phyloP scores from a whole-genome alignment of 2,797 vertebrate species.

The Tachyglossus aculeatus region DNA sequence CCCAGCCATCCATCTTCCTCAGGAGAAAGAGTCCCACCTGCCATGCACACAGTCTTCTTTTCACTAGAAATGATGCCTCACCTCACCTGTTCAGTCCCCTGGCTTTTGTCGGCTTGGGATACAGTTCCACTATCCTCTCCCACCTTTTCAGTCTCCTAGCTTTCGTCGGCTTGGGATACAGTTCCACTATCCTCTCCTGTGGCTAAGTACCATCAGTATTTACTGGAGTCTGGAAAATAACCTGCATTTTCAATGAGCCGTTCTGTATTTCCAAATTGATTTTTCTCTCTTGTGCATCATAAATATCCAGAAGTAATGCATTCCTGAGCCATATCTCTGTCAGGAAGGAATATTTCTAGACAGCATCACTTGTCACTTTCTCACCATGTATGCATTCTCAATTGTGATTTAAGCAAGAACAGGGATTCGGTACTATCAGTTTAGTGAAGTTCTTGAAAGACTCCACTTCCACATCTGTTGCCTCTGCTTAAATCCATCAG shows the following conservation, averaged over 20 bases:
- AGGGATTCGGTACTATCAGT: conserved; percentile 42
- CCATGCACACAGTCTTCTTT: too few relatives aligned
- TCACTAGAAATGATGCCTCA: too few relatives aligned
- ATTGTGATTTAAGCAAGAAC: conserved; percentile 50
- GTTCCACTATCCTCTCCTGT: too few relatives aligned
- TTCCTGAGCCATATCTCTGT: conserved; percentile 28
- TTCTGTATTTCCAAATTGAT: not conserved
- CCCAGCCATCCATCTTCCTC: too few relatives aligned
- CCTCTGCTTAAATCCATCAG: conserved; percentile 58
- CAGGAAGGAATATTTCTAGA: conserved; percentile 39
- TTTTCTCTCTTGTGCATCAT: not conserved
- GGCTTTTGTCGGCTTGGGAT: too few relatives aligned
- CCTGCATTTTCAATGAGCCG: not conserved
- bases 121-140: too few relatives aligned
- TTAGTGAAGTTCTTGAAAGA: conserved; percentile 46
- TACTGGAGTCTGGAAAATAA: too few relatives aligned
- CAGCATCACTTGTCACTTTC: conserved; percentile 47
- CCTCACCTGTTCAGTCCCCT: too few relatives aligned
- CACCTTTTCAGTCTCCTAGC: too few relatives aligned
- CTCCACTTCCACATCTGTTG: conserved; percentile 64
- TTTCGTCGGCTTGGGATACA: too few relatives aligned
- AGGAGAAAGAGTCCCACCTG: too few relatives aligned
- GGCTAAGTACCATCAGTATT: too few relatives aligned
- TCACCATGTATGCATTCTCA: conserved; percentile 30
- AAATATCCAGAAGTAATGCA: conserved; percentile 1